A percentile compares a stretch with the other conserved stretches of the same genome.
phyloP scores from a whole-genome alignment of 2,113 vertebrate species.

The Rallus limicola region DNA sequence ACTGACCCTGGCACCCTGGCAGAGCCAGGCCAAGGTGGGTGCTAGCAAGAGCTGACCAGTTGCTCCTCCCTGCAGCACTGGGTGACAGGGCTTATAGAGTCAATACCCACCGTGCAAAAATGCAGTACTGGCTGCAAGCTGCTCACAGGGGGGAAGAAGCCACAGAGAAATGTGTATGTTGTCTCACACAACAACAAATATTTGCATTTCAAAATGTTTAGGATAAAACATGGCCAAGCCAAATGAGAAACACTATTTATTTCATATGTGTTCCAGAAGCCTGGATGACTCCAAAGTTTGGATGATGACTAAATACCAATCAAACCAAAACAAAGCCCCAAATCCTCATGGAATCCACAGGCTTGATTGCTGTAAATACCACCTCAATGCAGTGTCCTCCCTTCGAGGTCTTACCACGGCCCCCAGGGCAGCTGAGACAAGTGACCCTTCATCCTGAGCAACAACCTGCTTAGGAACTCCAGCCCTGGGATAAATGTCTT shows the following conservation, averaged over 20 bases:
- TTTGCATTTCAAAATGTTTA: not conserved
- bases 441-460: not conserved
- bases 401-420: not conserved
- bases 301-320: not conserved
- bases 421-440: not conserved
- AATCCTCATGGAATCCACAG: not conserved
- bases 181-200: not conserved
- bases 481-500: not conserved
- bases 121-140: not conserved
- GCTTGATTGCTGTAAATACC: not conserved
- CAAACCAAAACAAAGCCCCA: not conserved
- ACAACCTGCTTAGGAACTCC: not conserved
- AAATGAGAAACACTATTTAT: slow-evolving; percentile 1
- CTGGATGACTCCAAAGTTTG: not conserved
- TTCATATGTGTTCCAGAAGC: not conserved
- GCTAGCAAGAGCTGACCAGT: not conserved
- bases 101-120: not conserved
- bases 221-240: not conserved
- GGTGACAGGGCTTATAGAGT: rapidly evolving
- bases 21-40: not conserved
- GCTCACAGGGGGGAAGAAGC: not conserved
- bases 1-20: not conserved
- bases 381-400: not conserved
- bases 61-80: not conserved
- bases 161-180: not conserved